These are phyloP conservation scores for Cantharis nigra DNA, from an alignment of 2,888 invertebrate species.

Conservation along the genomic window DNA sequence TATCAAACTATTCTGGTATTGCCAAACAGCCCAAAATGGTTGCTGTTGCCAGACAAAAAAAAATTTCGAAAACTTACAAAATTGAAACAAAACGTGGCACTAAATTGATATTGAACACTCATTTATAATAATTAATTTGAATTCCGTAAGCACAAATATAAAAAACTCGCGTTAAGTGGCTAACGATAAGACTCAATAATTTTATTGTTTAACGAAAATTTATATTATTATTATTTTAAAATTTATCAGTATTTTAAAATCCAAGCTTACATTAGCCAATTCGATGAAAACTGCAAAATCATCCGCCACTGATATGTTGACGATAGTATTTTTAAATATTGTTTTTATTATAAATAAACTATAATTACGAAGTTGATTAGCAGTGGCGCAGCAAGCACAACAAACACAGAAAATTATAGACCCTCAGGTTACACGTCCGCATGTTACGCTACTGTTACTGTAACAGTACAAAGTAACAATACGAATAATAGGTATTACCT, in stretches of 20 bases:
- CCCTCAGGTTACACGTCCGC: background rate
- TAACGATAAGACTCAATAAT: background rate
- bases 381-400: background rate
- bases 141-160: background rate
- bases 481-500: background rate
- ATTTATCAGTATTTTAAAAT: background rate
- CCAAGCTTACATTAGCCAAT: background rate
- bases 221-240: background rate
- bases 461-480: background rate
- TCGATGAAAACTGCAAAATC: background rate
- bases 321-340: background rate
- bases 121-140: background rate
- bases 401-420: background rate
- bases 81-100: background rate
- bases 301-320: background rate
- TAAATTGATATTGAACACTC: background rate
- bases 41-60: background rate
- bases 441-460: background rate
- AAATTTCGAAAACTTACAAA: background rate
- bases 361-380: background rate
- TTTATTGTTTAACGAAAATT: background rate
- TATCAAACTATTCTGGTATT: background rate
- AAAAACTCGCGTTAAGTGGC: background rate
- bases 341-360: background rate
- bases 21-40: background rate